These are phyloP conservation scores for Geothlypis trichas DNA, from an alignment of 2,113 vertebrate species.

Conservation along the genomic window DNA sequence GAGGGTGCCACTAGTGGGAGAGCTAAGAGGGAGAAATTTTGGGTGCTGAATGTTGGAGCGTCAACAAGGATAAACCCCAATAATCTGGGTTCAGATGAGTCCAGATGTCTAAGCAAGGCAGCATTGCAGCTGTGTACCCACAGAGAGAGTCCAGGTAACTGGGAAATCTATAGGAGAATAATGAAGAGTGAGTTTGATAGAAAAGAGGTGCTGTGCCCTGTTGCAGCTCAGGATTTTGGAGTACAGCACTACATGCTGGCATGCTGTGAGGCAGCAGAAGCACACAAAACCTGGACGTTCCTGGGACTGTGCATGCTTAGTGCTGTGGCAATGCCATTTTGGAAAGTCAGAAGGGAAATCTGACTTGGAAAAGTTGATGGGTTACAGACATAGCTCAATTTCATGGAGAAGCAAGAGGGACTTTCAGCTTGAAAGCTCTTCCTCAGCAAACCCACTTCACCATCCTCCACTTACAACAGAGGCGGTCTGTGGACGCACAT, in stretches of 20 bases:
- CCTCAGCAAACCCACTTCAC: not conserved
- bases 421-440: not conserved
- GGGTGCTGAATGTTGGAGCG: not conserved
- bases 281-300: rapidly evolving
- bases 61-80: not conserved
- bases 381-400: not conserved
- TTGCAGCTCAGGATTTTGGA: not conserved
- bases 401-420: rapidly evolving
- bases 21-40: rapidly evolving
- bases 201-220: not conserved
- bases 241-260: rapidly evolving
- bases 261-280: not conserved
- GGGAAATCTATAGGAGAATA: not conserved
- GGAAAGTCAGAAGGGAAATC: not conserved
- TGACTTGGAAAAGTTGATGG: not conserved
- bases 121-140: rapidly evolving
- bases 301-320: too few relatives aligned
- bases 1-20: not conserved
- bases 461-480: not conserved
- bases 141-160: not conserved
- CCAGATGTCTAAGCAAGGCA: not conserved
- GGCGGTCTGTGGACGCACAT: rapidly evolving
- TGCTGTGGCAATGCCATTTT: not conserved
- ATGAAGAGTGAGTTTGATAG: not conserved
- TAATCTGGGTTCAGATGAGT: not conserved